Base-by-base conservation (phyloP, 2,797 vertebrate genomes). In the Girardinus metallicus region DNA sequence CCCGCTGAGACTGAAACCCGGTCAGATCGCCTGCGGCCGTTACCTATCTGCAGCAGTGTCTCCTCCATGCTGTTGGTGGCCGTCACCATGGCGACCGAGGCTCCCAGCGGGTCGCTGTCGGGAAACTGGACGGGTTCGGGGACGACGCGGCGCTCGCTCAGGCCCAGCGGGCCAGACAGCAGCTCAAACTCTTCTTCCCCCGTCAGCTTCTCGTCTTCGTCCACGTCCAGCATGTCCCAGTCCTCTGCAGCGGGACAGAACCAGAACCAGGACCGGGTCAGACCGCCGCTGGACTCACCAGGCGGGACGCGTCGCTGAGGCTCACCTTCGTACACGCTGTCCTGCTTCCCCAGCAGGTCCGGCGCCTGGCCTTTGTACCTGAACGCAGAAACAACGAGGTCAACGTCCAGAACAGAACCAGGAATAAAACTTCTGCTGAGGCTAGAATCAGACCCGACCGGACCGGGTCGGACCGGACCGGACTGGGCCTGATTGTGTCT, bases 141-240 rank as follows among this genome's bases (percentile, higher is more conserved):
- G 18, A 99, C 97, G 51, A 97, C 95, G 83, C 97, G 94, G 0
- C 97, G 95, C 80, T 99, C 98, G 0, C 95, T 98, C 84, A 99
- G 96, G 47, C 98, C 98, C 80, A 99, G 92, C 0, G 98, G 97
- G 5, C 97, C 97, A 26, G 97, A 96, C 89, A 99, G 82, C 47
- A 99, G 94, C 81, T 99, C 98, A 89, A 99, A 99, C 86, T 99
- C 98, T 86, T 99, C 98, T 91, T 99, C 98, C 1, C 98, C 98
- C 0, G 98, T 99, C 87, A 99, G 87, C 84, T 98, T 98, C 82
- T 99, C 98, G 7, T 99, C 97, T 86, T 99, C 98, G 0, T 99
- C 98, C n/a, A 99, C 96, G 68, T 99, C 98, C 90, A 99, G 91
- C 98, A 99, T 99, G 93, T 99, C 98, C 98, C 98, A 99, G 93